Base-by-base conservation (phyloP, 2,888 invertebrate genomes). In the Bembecia ichneumoniformis region DNA sequence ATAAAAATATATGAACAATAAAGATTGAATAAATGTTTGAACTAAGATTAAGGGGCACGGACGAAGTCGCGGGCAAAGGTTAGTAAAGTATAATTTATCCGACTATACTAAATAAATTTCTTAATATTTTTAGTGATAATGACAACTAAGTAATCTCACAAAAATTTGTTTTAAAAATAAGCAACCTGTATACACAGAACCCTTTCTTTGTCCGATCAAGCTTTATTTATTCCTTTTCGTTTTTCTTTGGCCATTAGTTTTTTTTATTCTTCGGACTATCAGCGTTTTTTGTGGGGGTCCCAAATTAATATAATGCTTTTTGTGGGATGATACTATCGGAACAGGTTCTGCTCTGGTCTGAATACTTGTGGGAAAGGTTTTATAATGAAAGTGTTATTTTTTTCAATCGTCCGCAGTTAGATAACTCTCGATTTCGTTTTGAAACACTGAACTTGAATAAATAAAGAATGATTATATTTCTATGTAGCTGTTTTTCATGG, bases 271-370 rank as follows among this genome's bases (percentile, higher is more conserved):
- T 71, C 64, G 60, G 71, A 73, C 76, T 66, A 76, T 82, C 79
- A 68, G 78, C 77, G 75, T 82, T 87, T 86, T 87, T 86, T 84
- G 80, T 84, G 82, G 75, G 68, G 73, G 79, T 77, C 82, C 83
- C 86, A 84, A 87, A 87, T 87, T 86, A 87, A 87, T 84, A 84
- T 81, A 74, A 76, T 75, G 74, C 77, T 82, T 82, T 81, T 82
- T 78, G 59, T 55, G 52, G 56, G 60, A 62, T 61, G 76, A 75
- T 72, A 64, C 60, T 74, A 80, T 79, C 71, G 55, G 52, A 79
- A 82, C 84, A 60, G 77, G 84, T 83, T 82, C 67, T 43, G 59
- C 61, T 28, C 9, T 28, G 28, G 59, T 58, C 35, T 50, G 56
- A 61, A 66, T 57, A 64, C 53, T 63, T 68, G 76, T 82, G 84